Percentiles rank a stretch among this genome's conserved stretches.
Conservation (phyloP, 92 coral and sea anemone genomes). For the Pocillopora grandis region DNA sequence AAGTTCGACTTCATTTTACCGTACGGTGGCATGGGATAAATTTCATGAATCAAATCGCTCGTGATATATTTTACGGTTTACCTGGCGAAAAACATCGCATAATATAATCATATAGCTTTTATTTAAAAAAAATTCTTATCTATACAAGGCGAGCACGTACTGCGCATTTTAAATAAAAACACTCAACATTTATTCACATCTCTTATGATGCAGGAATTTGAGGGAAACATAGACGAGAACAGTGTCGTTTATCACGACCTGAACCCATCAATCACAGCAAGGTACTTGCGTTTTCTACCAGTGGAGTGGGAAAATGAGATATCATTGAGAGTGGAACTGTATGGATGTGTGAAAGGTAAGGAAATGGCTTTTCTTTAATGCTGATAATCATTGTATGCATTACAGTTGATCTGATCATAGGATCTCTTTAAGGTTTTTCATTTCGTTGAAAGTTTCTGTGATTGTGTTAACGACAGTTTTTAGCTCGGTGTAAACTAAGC, state of each 20-base stretch:
- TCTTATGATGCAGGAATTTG: neutral
- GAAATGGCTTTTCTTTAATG: too few species aligned
- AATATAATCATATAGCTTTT: too few species aligned
- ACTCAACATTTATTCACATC: too few species aligned
- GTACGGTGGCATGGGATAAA: too few species aligned
- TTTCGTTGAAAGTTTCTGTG: too few species aligned
- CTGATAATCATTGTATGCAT: too few species aligned
- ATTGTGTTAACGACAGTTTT: too few species aligned
- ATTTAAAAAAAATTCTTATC: too few species aligned
- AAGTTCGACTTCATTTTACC: too few species aligned
- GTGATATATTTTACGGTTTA: neutral
- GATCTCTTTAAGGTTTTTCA: too few species aligned
- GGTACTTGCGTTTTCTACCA: neutral
- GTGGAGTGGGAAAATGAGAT: neutral
- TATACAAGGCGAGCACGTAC: neutral
- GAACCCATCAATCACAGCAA: neutral
- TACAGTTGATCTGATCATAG: too few species aligned
- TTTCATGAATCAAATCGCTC: neutral
- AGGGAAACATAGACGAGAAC: neutral
- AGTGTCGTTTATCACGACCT: neutral
- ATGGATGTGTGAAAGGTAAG: neutral
- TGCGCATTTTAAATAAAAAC: neutral
- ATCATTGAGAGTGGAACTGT: conserved; percentile 4
- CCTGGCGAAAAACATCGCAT: neutral
- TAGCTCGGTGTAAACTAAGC: too few species aligned